Percentiles rank a stretch among this genome's conserved stretches.
Evolutionary conservation across 2,797 vertebrate genomes (phyloP).

Genomic region (Bufotes viridis): DNA sequence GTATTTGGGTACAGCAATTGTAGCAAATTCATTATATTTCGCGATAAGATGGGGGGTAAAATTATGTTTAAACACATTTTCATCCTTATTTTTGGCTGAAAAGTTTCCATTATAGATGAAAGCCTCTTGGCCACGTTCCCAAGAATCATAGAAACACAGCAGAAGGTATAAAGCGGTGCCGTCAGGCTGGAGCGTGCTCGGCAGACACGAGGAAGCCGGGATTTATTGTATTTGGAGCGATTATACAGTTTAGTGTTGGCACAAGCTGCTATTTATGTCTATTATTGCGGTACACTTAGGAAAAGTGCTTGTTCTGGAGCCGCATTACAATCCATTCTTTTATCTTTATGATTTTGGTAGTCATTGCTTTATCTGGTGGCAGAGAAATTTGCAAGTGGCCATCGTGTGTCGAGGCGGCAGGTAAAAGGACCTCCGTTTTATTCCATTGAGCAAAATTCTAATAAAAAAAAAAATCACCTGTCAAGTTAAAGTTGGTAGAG

Average conservation of each 20-base stretch:
- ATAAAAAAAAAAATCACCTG: too few relatives aligned
- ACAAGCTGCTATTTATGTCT: not conserved
- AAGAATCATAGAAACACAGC: not conserved
- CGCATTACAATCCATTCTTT: not conserved
- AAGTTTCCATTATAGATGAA: not conserved
- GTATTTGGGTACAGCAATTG: not conserved
- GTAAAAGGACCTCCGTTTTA: not conserved
- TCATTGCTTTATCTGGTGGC: not conserved
- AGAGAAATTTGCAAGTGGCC: not conserved
- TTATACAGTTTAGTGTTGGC: not conserved
- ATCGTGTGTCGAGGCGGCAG: not conserved
- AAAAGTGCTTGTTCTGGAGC: not conserved
- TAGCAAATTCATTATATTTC: not conserved
- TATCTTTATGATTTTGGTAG: not conserved
- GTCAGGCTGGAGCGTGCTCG: not conserved
- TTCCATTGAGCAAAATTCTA: not conserved
- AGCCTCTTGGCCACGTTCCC: not conserved
- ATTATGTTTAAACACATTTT: not conserved
- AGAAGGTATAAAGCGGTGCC: not conserved
- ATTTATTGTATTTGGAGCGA: not conserved
- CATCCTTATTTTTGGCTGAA: not conserved
- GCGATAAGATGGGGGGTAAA: not conserved
- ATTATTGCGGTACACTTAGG: not conserved
- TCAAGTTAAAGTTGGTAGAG: too few relatives aligned
- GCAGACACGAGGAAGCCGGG: not conserved